Conservation (phyloP, 2,888 invertebrate genomes). For the Drosophila neotestacea region DNA sequence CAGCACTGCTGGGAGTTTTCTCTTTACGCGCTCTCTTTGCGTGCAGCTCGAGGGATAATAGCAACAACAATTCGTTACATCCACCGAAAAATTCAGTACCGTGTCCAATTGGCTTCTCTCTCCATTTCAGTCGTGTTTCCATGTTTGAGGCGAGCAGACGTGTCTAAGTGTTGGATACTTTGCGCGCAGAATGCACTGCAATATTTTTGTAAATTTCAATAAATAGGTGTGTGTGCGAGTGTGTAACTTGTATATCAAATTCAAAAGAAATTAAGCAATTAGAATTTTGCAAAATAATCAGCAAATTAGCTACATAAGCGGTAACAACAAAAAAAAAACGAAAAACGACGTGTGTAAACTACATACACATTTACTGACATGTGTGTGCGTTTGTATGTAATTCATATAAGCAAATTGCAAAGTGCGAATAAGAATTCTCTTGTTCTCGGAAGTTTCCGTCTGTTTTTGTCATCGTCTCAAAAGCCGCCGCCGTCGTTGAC, state of each 20-base stretch:
- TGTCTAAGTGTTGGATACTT: conserved; percentile 6
- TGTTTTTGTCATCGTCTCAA: conserved; percentile 70
- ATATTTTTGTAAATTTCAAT: conserved; percentile 49
- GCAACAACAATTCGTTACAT: conserved; percentile 30
- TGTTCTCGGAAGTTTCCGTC: conserved; percentile 61
- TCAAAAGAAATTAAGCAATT: conserved; percentile 28
- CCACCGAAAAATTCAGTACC: conserved; percentile 46
- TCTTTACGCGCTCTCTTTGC: conserved; percentile 31
- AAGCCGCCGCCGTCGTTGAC: conserved; percentile 51
- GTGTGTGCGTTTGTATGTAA: conserved; percentile 35
- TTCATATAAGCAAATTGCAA: conserved; percentile 62
- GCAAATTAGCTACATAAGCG: conserved; percentile 19
- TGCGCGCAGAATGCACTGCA: conserved; percentile 40
- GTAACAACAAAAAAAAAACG: conserved; percentile 24
- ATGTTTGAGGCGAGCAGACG: conserved; percentile 30
- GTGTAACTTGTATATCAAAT: conserved; percentile 15
- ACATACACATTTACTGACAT: conserved; percentile 12
- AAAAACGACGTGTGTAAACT: conserved; percentile 20
- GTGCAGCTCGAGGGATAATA: conserved; percentile 26
- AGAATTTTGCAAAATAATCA: conserved; percentile 32
- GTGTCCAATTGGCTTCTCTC: conserved; percentile 48
- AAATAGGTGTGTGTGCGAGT: conserved; percentile 36
- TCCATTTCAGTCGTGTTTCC: conserved; percentile 57
- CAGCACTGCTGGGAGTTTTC: not conserved
- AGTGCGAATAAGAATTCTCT: conserved; percentile 64